These are phyloP conservation scores for Yponomeuta plumbellus DNA, from an alignment of 2,888 invertebrate species.

Conservation along the genomic window DNA sequence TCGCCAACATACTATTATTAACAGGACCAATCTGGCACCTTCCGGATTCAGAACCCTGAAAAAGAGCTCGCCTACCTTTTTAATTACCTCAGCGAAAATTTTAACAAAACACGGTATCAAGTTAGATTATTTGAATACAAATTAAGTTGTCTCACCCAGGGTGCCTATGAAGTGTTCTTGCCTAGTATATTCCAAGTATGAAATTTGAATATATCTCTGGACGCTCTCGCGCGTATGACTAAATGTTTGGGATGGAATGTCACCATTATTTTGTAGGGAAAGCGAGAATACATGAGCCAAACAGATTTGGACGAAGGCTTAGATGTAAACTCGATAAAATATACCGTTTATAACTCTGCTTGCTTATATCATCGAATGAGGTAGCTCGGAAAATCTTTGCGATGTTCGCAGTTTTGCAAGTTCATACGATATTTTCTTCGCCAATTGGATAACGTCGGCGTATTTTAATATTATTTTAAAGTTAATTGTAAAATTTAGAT, in stretches of 20 bases:
- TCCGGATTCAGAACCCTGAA: neutral
- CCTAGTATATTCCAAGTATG: neutral
- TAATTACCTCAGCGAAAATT: slow-evolving; percentile 17
- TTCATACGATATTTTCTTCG: neutral
- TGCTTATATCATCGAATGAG: neutral
- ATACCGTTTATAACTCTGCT: neutral
- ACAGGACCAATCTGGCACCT: too few species aligned
- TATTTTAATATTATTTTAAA: neutral
- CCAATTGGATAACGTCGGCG: neutral
- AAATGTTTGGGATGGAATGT: neutral
- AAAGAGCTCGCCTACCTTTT: neutral
- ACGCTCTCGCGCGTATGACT: neutral
- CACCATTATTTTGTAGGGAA: neutral
- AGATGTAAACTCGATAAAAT: neutral
- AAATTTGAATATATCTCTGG: neutral
- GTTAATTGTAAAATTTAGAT: too few species aligned
- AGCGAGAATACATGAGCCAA: neutral
- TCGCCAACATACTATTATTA: too few species aligned
- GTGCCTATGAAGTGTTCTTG: neutral
- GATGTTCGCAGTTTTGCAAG: too few species aligned
- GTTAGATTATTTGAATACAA: neutral
- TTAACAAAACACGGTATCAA: slow-evolving; percentile 20
- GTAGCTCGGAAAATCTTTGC: too few species aligned
- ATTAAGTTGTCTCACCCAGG: neutral
- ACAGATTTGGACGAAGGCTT: neutral